Base-by-base conservation (phyloP, 2,797 vertebrate genomes). In the Tragelaphus eurycerus region DNA sequence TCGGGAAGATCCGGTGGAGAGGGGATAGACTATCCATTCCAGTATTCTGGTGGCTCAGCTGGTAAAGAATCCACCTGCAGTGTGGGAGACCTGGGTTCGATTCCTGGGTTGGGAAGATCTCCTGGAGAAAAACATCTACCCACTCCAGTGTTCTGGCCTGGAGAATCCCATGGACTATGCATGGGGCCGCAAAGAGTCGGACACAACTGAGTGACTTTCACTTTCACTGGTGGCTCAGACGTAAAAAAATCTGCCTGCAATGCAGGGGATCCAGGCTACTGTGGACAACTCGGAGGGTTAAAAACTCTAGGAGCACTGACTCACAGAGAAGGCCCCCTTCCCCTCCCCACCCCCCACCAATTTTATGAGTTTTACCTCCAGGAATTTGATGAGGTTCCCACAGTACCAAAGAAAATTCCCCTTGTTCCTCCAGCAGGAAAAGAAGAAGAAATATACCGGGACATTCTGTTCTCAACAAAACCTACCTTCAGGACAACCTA, bases 341-440 rank as follows among this genome's bases (percentile, higher is more conserved):
- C 4, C 17, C n/a, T 34, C 4, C 9, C n/a, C n/a, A 71, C 2
- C n/a, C 17, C 8, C 4, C 0, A 4, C n/a, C n/a, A 38, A 38
- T 23, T 71, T 38, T 71, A 38, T 38, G n/a, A 38, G 17, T 38
- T 71, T 71, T 71, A 38, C 64, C n/a, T 71, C n/a, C n/a, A 71
- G 64, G 64, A 71, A 21, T 21, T 71, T 71, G 19, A 38, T 38
- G 64, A 71, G 64, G 64, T 38, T 71, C 64, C 64, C 64, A 71
- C 4, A 71, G 64, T 12, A 38, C 3, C 43, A 46, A 71, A 64
- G n/a, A 17, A 34, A 67, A 67, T n/a, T 14, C 2, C 29, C 13
- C 60, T 52, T 67, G 60, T 27, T 67, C 48, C 38, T 87, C 48
- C 23, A 54, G 48, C 25, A 19, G 62, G 15, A 16, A 19, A 10